Percentiles rank a stretch among this genome's conserved stretches.
Conservation (phyloP, 2,113 vertebrate species). For the Tylochromis polylepis region DNA sequence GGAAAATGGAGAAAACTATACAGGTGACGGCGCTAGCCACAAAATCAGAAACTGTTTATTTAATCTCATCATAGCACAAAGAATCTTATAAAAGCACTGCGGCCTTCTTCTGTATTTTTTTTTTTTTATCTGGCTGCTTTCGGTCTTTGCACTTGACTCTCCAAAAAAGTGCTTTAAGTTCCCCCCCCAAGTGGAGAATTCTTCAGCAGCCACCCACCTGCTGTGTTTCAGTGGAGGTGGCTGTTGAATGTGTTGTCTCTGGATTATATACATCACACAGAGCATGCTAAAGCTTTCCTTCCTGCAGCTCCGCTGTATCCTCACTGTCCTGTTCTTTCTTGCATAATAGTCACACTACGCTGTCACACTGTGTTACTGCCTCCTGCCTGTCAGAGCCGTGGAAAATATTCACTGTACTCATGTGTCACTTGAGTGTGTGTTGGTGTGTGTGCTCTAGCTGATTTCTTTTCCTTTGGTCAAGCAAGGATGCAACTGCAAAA, state of each 20-base stretch:
- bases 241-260: background rate
- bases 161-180: background rate
- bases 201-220: constrained; percentile 27
- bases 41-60: background rate
- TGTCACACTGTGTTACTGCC: constrained; percentile 27
- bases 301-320: constrained; percentile 10
- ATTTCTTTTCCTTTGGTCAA: constrained; percentile 19
- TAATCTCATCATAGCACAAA: background rate
- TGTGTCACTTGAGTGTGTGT: background rate
- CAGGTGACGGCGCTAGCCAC: background rate
- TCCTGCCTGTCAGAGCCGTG: constrained; percentile 16
- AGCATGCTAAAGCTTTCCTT: background rate
- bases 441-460: background rate
- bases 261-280: constrained; percentile 30
- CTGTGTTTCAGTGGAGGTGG: constrained; percentile 20
- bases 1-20: background rate
- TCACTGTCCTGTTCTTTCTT: constrained; percentile 16
- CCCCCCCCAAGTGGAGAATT: background rate
- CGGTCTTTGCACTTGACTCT: background rate
- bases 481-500: background rate
- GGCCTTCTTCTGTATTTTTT: background rate
- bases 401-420: constrained; percentile 8
- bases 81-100: background rate
- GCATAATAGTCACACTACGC: constrained; percentile 36
- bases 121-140: background rate